Percentiles rank a stretch among this genome's conserved stretches.
Conservation (phyloP, 1,140 invertebrate genomes). For the Cherax destructor region DNA sequence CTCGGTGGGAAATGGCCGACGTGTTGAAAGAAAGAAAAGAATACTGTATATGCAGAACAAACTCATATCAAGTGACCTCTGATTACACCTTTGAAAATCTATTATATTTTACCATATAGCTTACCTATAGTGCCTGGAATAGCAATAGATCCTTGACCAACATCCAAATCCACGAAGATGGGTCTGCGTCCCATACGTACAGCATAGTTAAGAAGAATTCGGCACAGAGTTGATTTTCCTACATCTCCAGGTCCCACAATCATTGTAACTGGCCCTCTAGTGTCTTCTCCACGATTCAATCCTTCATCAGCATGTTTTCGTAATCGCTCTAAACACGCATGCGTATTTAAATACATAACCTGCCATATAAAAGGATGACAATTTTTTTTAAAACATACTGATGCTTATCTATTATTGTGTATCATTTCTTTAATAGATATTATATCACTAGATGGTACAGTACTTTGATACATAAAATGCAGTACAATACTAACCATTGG, state of each 20-base stretch:
- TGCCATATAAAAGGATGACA: neutral
- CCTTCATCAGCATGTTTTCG: conserved; percentile 86
- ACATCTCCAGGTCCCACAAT: conserved; percentile 96
- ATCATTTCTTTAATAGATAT: no score
- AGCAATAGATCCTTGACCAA: conserved; percentile 95
- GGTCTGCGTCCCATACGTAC: conserved; percentile 83
- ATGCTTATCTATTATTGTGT: neutral
- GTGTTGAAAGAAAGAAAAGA: no score
- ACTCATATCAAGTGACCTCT: no score
- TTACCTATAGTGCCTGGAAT: conserved; percentile 92
- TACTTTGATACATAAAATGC: neutral
- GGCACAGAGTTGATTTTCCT: conserved; percentile 94
- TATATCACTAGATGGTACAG: neutral
- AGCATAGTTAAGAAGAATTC: conserved; percentile 95
- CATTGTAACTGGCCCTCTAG: conserved; percentile 88
- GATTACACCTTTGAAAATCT: no score
- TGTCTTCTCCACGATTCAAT: conserved; percentile 69
- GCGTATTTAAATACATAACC: conserved; percentile 92
- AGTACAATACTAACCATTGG: conserved; percentile 84
- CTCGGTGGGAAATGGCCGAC: no score
- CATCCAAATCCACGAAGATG: conserved; percentile 96
- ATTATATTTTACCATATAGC: conserved; percentile 26
- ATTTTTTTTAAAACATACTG: neutral
- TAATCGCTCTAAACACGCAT: conserved; percentile 94
- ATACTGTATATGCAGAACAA: no score